Evolutionary conservation across 2,888 invertebrate species (phyloP).

Genomic region (Julus scandinavius): DNA sequence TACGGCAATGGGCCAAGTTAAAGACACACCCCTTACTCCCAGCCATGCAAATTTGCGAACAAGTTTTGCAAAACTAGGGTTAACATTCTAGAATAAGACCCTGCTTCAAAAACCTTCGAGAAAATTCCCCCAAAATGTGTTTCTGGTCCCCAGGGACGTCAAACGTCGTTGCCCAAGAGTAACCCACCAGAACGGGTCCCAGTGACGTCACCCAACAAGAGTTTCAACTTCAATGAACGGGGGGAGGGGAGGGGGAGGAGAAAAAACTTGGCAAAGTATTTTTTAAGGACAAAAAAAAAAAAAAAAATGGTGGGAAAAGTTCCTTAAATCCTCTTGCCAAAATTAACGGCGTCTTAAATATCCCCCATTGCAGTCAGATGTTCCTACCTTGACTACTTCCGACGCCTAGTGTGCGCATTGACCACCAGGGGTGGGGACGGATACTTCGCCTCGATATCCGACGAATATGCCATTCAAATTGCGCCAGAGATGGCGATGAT

Average conservation of each 20-base stretch:
- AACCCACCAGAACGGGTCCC: background rate
- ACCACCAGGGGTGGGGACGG: constrained; percentile 33
- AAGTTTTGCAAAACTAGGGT: too few relatives aligned
- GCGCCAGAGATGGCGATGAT: constrained; percentile 27
- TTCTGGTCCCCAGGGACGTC: background rate
- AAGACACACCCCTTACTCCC: too few relatives aligned
- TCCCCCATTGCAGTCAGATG: background rate
- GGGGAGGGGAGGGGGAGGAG: too few relatives aligned
- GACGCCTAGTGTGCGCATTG: constrained; percentile 16
- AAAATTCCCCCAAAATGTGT: too few relatives aligned
- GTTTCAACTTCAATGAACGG: too few relatives aligned
- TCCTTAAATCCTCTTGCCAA: background rate
- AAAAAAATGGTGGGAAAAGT: background rate
- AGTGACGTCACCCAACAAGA: background rate
- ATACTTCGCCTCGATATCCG: background rate
- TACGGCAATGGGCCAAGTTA: too few relatives aligned
- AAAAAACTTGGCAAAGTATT: constrained; percentile 1
- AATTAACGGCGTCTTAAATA: constrained; percentile 27
- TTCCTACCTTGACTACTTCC: constrained; percentile 27
- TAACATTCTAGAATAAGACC: too few relatives aligned
- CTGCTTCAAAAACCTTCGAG: too few relatives aligned
- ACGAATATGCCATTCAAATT: constrained; percentile 27
- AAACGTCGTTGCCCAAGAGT: background rate
- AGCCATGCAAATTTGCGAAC: too few relatives aligned
- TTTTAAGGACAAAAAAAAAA: background rate